phyloP scores from a whole-genome alignment of 2,888 invertebrate genomes.

The Hedya salicella region DNA sequence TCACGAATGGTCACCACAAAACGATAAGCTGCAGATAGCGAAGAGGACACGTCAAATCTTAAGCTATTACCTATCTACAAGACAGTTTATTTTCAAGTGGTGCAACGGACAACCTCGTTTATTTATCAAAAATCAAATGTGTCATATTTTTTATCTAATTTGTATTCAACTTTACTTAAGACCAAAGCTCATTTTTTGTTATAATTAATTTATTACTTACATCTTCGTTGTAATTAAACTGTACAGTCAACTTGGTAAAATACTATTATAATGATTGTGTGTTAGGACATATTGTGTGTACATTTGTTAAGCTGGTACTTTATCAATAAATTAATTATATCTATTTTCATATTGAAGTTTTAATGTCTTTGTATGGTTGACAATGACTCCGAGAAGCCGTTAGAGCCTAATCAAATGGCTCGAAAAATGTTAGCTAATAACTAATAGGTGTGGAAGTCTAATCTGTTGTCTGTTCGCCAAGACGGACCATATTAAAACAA shows the following conservation, averaged over 20 bases:
- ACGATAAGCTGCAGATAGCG: not conserved
- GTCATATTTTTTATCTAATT: conserved; percentile 56
- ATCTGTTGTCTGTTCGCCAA: too few species aligned
- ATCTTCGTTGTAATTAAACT: conserved; percentile 45
- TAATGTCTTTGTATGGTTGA: conserved; percentile 41
- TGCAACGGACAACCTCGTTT: conserved; percentile 14
- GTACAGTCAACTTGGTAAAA: conserved; percentile 58
- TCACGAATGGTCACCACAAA: not conserved
- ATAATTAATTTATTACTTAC: conserved; percentile 59
- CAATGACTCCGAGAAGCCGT: too few species aligned
- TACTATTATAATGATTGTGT: conserved; percentile 55
- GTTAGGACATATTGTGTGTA: conserved; percentile 67
- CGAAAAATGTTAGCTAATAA: too few species aligned
- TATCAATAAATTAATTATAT: conserved; percentile 81
- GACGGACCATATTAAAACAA: too few species aligned
- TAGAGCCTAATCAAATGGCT: too few species aligned
- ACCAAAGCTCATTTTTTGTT: conserved; percentile 74
- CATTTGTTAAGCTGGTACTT: conserved; percentile 66
- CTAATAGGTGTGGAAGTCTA: too few species aligned
- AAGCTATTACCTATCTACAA: not conserved
- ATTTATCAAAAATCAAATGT: conserved; percentile 24
- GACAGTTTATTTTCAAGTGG: not conserved
- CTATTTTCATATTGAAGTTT: conserved; percentile 75
- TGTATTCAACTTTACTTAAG: conserved; percentile 61
- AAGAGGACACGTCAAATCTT: not conserved